phyloP scores from a whole-genome alignment of 2,888 invertebrate genomes.

The Drosophila paranaensis region DNA sequence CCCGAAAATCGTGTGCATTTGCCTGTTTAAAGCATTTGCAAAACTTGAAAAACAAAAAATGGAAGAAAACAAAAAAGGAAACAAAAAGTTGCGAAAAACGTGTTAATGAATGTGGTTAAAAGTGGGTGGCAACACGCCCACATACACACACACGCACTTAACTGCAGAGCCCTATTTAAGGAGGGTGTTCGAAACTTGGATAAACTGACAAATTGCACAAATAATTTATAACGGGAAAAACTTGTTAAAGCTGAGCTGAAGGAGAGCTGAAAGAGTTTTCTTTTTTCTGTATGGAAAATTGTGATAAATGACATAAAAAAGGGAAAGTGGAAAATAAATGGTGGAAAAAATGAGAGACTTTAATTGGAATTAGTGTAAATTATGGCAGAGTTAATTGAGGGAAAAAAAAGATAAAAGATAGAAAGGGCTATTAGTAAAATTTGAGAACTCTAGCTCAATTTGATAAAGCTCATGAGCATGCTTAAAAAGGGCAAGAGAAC shows the following conservation, averaged over 20 bases:
- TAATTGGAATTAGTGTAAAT: background rate
- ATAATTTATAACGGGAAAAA: constrained; percentile 40
- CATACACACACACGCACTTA: constrained; percentile 17
- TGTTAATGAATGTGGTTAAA: constrained; percentile 61
- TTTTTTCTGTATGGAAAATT: constrained; percentile 7
- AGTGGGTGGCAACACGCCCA: constrained; percentile 9
- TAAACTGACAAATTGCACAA: constrained; percentile 55
- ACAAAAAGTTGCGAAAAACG: constrained; percentile 38
- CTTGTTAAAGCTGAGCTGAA: constrained; percentile 1
- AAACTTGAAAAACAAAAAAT: constrained; percentile 23
- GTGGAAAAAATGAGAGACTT: constrained; percentile 2
- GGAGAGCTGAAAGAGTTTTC: background rate
- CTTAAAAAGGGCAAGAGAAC: no score
- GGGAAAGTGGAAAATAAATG: constrained; percentile 4
- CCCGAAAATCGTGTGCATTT: constrained; percentile 6
- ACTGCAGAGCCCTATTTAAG: background rate
- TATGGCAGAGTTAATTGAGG: background rate
- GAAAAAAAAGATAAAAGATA: no score
- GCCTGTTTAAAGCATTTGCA: constrained; percentile 48
- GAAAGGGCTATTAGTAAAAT: no score
- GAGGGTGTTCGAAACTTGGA: constrained; percentile 27
- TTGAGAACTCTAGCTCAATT: background rate
- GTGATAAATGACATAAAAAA: constrained; percentile 31
- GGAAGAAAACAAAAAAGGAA: constrained; percentile 18
- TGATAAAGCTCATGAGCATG: background rate